Percentiles rank a stretch among this genome's conserved stretches.
Conservation (phyloP, 2,797 vertebrate genomes). For the Pangasius larnaudii region DNA sequence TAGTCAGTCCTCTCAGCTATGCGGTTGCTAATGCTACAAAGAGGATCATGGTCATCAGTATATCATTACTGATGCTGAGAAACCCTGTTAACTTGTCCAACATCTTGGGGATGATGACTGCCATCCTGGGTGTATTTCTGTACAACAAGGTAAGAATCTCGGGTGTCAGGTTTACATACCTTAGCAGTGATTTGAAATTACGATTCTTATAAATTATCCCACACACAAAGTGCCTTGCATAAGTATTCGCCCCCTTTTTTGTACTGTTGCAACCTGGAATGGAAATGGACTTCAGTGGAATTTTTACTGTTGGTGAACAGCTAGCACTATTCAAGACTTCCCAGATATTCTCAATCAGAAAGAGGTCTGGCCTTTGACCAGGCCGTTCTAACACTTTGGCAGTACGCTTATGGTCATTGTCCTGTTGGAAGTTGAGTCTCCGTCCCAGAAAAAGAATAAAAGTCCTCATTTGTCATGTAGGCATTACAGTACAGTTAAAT, state of each 20-base stretch:
- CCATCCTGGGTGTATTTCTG: slow-evolving; percentile 94
- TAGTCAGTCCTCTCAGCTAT: slow-evolving; percentile 98
- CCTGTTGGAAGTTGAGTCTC: neutral
- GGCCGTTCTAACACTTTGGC: neutral
- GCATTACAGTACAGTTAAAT: neutral
- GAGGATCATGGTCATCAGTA: slow-evolving; percentile 96
- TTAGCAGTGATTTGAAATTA: neutral
- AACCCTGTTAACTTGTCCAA: slow-evolving; percentile 92
- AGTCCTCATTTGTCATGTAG: neutral
- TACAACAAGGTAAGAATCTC: slow-evolving; percentile 90
- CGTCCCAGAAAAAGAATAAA: neutral
- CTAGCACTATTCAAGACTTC: neutral
- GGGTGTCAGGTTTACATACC: neutral
- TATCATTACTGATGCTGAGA: slow-evolving; percentile 93
- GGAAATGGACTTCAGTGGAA: neutral
- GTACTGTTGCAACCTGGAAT: neutral
- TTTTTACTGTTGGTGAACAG: neutral
- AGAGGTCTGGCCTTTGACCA: neutral
- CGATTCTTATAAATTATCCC: neutral
- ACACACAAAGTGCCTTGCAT: neutral
- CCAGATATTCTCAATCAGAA: neutral
- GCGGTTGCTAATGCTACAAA: slow-evolving; percentile 97
- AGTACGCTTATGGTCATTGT: neutral
- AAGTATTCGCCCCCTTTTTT: neutral
- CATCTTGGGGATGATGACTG: slow-evolving; percentile 94